Evolutionary conservation across 2,113 vertebrate genomes (phyloP).

Genomic region (Istiophorus platypterus): DNA sequence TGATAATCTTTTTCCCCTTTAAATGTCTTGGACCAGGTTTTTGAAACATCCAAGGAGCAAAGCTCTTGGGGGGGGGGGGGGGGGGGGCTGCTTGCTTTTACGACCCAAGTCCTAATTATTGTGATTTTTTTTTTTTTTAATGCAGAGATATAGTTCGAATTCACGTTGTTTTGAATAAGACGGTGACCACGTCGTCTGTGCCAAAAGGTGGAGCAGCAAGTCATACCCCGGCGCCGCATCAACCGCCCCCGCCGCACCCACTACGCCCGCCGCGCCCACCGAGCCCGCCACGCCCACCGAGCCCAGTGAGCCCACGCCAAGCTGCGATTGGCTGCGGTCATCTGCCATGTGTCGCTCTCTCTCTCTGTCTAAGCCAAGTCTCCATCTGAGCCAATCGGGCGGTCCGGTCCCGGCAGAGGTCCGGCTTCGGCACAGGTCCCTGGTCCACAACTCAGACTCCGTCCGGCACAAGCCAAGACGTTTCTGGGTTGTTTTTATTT

Average conservation of each 20-base stretch:
- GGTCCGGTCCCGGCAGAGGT: background rate
- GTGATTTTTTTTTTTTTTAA: no score
- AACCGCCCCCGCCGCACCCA: no score
- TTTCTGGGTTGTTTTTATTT: slow-evolving; percentile 13
- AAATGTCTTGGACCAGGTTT: no score
- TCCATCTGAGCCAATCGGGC: background rate
- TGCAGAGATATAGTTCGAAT: no score
- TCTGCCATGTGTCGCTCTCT: background rate
- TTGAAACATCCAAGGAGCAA: background rate
- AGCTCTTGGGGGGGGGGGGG: background rate
- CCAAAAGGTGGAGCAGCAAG: no score
- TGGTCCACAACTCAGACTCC: background rate
- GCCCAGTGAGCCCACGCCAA: no score
- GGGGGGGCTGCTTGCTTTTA: background rate
- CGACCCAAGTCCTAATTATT: background rate
- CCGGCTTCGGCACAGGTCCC: background rate
- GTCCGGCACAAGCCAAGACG: background rate
- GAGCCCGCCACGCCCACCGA: no score
- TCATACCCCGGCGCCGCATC: no score
- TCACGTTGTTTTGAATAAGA: no score
- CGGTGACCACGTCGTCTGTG: no score
- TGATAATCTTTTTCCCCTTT: no score
- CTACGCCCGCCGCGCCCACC: no score
- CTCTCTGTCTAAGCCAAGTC: background rate
- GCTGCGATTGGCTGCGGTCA: background rate